Base-by-base conservation (phyloP, 2,888 invertebrate genomes). In the Drosophila recens region DNA sequence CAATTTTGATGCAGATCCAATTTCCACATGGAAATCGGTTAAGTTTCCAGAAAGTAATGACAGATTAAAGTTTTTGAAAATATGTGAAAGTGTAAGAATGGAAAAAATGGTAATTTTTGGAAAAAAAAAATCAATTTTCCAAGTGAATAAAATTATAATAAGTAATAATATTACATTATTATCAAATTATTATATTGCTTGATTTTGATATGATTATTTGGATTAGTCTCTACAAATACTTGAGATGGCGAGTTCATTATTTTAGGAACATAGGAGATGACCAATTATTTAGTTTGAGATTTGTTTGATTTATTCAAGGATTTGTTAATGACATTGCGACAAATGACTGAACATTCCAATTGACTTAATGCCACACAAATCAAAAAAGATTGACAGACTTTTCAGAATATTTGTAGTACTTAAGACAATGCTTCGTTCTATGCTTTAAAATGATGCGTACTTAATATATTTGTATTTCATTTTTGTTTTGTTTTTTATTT, bases 301-400 rank as follows among this genome's bases (percentile, higher is more conserved):
- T 36, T 36, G 13, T 52, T n/a, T 4, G n/a, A 4, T 15, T 23
- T 27, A 9, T 27, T 27, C 45, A 45, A 45, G 45, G 45, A 45
- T 23, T 45, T 27, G 23, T 8, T 23, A 38, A 17, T 52, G 33
- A 20, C 17, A 20, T 36, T 23, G 8, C 1, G 34, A 38, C 27
- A 42, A 36, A 49, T 49, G 17, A 49, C 49, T 72, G n/a, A 27
- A 11, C 23, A 53, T 43, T 42, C 23, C 46, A 48, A 43, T 38
- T 38, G 15, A 63, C 40, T 67, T 67, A 20, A 43, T 71, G 75
- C 56, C 70, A 63, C 63, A 80, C 82, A 85, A 82, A 80, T 80
- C 82, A 69, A 9, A 79, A 43, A 36, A 38, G 56, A 38, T 53
- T 74, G 53, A 54, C 64, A 30, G 10, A 23, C 61, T 51, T 73